Percentiles rank a stretch among this genome's conserved stretches.
Evolutionary conservation across 30 jellyfish, hydroid and myxozoan genomes (phyloP).

Genomic region (Sanderia malayensis): DNA sequence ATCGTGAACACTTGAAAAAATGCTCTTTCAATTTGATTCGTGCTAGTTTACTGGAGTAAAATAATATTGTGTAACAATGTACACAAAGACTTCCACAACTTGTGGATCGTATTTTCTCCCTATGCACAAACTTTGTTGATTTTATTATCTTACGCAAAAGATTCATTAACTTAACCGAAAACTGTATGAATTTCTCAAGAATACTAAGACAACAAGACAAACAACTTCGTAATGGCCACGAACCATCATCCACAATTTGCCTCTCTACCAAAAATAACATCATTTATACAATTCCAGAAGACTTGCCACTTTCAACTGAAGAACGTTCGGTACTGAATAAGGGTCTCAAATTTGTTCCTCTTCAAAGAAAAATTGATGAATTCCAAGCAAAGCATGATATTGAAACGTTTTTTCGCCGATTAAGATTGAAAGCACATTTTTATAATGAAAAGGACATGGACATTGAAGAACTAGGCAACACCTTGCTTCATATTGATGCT

Average conservation of each 20-base stretch:
- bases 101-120: neutral
- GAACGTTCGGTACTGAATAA: constrained; percentile 6
- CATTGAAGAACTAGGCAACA: neutral
- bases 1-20: neutral
- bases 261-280: too few relatives aligned
- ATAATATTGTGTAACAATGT: neutral
- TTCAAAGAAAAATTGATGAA: neutral
- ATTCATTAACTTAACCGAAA: neutral
- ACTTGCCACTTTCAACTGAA: neutral
- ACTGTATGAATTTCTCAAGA: neutral
- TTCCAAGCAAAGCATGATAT: constrained; percentile 22
- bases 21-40: constrained; percentile 9
- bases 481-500: neutral
- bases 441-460: neutral
- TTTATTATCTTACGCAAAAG: neutral
- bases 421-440: constrained; percentile 20
- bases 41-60: neutral
- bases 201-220: neutral
- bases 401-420: constrained; percentile 11
- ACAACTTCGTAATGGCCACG: neutral
- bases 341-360: constrained; percentile 16
- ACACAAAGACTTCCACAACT: neutral
- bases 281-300: neutral
- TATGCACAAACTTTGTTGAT: constrained; percentile 1
- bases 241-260: neutral